A percentile compares a stretch with the other conserved stretches of the same genome.
phyloP scores from a whole-genome alignment of 37 sponge, comb jelly and placozoan genomes.

The Agelas oroides region DNA sequence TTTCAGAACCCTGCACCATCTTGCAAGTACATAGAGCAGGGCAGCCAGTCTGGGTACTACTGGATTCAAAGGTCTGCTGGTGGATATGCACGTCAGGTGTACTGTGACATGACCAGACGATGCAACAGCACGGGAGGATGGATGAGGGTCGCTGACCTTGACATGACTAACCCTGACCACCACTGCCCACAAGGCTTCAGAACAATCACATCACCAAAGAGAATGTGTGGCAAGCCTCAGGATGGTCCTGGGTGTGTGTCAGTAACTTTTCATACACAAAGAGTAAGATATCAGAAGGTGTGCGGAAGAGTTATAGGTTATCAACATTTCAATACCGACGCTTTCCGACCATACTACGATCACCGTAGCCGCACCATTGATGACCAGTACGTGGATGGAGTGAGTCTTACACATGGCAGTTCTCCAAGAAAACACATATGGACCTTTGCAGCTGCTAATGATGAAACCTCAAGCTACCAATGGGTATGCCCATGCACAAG shows the following conservation, averaged over 20 bases:
- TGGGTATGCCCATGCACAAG: slow-evolving; percentile 28
- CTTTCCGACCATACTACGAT: not conserved
- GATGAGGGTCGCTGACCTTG: slow-evolving; percentile 42
- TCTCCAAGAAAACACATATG: slow-evolving; percentile 31
- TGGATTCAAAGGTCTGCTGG: not conserved
- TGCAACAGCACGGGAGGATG: slow-evolving; percentile 19
- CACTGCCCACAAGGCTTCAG: slow-evolving; percentile 21
- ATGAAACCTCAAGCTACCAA: slow-evolving; percentile 11
- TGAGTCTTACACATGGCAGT: slow-evolving; percentile 13
- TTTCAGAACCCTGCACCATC: slow-evolving; percentile 7
- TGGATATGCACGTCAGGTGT: slow-evolving; percentile 2
- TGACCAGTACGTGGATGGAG: slow-evolving; percentile 40
- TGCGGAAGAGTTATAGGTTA: slow-evolving; percentile 37
- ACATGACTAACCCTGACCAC: slow-evolving; percentile 21
- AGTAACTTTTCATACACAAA: not conserved
- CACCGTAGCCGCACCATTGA: not conserved
- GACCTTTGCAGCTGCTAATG: slow-evolving; percentile 56
- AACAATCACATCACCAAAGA: not conserved
- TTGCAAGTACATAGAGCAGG: not conserved
- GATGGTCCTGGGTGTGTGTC: slow-evolving; percentile 9
- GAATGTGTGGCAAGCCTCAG: not conserved
- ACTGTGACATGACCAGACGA: slow-evolving; percentile 8
- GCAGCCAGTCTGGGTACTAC: slow-evolving; percentile 9
- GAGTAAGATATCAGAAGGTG: slow-evolving; percentile 13
- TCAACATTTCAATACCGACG: slow-evolving; percentile 24